A percentile compares a stretch with the other conserved stretches of the same genome.
Conservation (phyloP, 2,113 vertebrate species). For the Orthonyx spaldingii region DNA sequence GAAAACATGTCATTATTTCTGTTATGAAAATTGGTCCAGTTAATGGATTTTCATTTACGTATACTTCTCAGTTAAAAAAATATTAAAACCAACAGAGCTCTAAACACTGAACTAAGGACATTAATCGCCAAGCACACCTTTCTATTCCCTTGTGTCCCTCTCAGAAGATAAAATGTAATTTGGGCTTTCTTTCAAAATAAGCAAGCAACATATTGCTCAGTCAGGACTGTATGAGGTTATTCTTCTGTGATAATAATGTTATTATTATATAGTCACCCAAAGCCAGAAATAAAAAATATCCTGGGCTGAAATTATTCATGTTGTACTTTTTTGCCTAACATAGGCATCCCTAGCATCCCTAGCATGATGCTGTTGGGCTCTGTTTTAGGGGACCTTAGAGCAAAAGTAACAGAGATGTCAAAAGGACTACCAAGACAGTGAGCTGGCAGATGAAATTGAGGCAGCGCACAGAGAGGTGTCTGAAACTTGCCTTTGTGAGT, state of each 20-base stretch:
- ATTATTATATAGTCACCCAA: not conserved
- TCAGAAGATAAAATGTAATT: not conserved
- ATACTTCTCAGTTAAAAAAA: not conserved
- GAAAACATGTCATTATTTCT: slow-evolving; percentile 21
- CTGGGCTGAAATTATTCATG: not conserved
- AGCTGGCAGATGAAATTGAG: not conserved
- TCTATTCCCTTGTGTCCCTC: not conserved
- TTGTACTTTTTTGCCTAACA: not conserved
- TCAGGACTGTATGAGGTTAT: not conserved
- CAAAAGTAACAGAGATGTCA: not conserved
- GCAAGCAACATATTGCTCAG: not conserved
- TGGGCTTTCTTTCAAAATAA: not conserved
- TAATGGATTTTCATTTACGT: slow-evolving; percentile 15
- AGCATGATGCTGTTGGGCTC: not conserved
- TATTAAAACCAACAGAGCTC: not conserved
- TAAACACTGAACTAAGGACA: not conserved
- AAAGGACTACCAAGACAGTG: not conserved
- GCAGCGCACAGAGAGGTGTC: not conserved
- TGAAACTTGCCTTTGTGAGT: not conserved
- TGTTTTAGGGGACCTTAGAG: not conserved
- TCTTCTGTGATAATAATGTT: not conserved
- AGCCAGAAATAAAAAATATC: not conserved
- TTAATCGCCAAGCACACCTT: not conserved
- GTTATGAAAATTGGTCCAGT: not conserved
- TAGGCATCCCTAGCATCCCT: no score